phyloP scores from a whole-genome alignment of 2,113 vertebrate species.

The Chroicocephalus ridibundus region DNA sequence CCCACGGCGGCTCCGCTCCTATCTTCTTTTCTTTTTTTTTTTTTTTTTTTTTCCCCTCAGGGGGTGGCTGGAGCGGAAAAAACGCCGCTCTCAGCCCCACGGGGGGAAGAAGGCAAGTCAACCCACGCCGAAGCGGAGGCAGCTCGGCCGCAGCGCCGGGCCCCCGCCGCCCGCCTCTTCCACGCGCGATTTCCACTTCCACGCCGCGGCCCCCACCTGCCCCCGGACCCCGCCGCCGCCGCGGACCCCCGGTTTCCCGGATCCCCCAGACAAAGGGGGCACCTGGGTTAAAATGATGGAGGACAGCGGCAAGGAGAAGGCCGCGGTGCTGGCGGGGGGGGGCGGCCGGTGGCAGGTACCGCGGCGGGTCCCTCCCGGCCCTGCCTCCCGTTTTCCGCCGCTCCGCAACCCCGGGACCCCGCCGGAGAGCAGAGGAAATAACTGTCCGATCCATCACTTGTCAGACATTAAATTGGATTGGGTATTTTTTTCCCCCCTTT shows the following conservation, averaged over 20 bases:
- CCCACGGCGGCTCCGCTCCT: neutral
- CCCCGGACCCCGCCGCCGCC: neutral
- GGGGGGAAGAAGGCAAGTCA: neutral
- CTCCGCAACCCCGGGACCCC: neutral
- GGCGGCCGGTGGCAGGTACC: neutral
- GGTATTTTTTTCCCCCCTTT: constrained; percentile 28
- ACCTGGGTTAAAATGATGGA: neutral
- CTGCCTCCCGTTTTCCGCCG: neutral
- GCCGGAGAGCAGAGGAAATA: neutral
- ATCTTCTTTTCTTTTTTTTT: neutral
- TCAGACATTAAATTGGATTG: constrained; percentile 65
- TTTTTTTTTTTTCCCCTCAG: neutral
- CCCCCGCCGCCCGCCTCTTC: neutral
- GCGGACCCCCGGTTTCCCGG: neutral
- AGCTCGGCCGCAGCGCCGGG: neutral
- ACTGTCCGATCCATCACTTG: constrained; percentile 50
- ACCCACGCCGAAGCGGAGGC: neutral
- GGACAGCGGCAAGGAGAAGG: neutral
- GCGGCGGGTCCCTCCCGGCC: neutral
- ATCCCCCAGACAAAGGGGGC: neutral
- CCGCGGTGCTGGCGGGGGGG: neutral
- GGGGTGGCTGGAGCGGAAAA: neutral
- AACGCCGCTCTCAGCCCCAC: neutral
- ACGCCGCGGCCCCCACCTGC: neutral
- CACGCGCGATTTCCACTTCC: neutral